These are phyloP conservation scores for Pseudonaja textilis DNA, from an alignment of 2,113 vertebrate species.

Conservation along the genomic window DNA sequence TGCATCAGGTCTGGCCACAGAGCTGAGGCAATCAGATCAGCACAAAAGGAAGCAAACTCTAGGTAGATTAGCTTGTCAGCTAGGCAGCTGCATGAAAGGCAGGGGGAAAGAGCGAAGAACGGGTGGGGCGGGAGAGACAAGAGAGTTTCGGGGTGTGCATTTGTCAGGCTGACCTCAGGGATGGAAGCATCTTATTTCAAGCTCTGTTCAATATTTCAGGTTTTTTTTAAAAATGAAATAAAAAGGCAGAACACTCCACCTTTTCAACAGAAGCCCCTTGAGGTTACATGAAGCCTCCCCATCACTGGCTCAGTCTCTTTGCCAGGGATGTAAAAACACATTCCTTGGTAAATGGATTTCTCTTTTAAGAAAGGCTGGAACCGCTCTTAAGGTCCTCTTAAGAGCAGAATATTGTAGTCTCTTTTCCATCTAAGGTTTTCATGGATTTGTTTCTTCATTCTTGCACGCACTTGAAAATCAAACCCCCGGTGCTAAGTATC, in stretches of 20 bases:
- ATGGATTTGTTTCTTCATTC: neutral
- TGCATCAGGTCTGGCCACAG: slow-evolving; percentile 30
- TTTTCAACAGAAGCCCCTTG: slow-evolving; percentile 42
- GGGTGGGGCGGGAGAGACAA: neutral
- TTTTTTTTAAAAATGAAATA: neutral
- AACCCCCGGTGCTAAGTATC: neutral
- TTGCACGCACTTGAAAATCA: neutral
- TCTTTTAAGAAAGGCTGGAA: neutral
- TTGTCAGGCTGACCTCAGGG: slow-evolving; percentile 15
- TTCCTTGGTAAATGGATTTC: slow-evolving; percentile 53
- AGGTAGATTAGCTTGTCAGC: neutral
- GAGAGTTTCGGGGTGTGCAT: slow-evolving; percentile 2
- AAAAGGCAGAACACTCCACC: slow-evolving; percentile 23
- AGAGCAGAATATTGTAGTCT: neutral
- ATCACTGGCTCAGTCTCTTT: slow-evolving; percentile 13
- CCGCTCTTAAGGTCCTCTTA: slow-evolving; percentile 15
- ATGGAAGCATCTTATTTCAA: slow-evolving; percentile 44
- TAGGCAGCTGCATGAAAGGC: neutral
- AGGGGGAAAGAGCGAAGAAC: neutral
- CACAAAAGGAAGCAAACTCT: neutral
- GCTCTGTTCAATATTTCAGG: slow-evolving; percentile 40
- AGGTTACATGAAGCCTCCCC: neutral
- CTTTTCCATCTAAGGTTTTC: neutral
- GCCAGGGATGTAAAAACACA: slow-evolving; percentile 41
- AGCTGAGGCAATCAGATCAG: slow-evolving; percentile 18